Percentiles rank a stretch among this genome's conserved stretches.
Evolutionary conservation across 2,797 vertebrate genomes (phyloP).

Genomic region (Schizothorax lantsangensis): DNA sequence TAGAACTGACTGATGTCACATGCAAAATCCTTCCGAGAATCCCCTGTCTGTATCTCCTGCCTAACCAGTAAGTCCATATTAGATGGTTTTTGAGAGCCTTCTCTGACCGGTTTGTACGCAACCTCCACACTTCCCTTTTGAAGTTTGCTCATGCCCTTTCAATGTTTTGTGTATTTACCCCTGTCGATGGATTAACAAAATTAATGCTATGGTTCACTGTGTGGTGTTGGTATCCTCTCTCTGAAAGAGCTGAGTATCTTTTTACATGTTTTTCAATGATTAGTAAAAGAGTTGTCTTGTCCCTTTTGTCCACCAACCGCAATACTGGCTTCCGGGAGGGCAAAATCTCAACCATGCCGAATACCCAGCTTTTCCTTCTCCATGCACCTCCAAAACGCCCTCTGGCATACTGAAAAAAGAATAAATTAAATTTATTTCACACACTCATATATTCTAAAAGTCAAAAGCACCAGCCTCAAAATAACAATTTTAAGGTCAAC

Average conservation of each 20-base stretch:
- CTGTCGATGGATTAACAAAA: no score
- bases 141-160: no score
- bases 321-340: background rate
- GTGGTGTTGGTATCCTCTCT: no score
- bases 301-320: background rate
- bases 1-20: background rate
- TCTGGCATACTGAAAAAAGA: conserved; percentile 18
- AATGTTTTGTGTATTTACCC: no score
- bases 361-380: background rate
- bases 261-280: background rate
- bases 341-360: conserved; percentile 2
- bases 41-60: background rate
- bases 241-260: no score
- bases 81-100: conserved; percentile 14
- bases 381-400: background rate
- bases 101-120: background rate
- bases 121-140: conserved; percentile 5
- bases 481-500: no score
- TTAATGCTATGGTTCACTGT: no score
- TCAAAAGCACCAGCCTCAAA: no score
- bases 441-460: background rate
- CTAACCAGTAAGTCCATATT: conserved; percentile 9
- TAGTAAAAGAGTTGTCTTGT: background rate
- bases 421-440: background rate
- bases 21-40: background rate